A percentile compares a stretch with the other conserved stretches of the same genome.
Evolutionary conservation across 2,797 vertebrate genomes (phyloP).

Genomic region (Perodicticus potto): DNA sequence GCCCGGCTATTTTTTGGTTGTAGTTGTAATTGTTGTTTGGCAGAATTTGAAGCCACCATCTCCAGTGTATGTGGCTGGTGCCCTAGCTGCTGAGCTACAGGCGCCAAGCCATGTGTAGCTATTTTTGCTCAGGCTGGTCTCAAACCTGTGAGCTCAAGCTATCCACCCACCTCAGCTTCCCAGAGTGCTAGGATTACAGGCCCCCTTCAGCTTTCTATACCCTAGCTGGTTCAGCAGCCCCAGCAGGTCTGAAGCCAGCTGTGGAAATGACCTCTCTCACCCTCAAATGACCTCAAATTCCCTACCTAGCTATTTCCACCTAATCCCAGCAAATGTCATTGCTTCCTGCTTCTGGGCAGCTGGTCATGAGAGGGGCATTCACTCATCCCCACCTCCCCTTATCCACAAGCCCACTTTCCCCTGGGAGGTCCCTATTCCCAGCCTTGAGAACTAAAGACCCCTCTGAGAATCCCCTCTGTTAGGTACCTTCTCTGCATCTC

Average conservation of each 20-base stretch:
- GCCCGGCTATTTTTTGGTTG: too few relatives aligned
- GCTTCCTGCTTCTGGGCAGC: not conserved
- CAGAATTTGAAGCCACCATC: too few relatives aligned
- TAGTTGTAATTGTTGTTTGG: too few relatives aligned
- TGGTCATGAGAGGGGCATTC: not conserved
- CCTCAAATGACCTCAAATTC: not conserved
- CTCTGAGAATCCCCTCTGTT: too few relatives aligned
- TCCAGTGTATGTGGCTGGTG: too few relatives aligned
- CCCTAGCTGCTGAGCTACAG: too few relatives aligned
- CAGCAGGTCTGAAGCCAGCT: not conserved
- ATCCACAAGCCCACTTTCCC: not conserved
- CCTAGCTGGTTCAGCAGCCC: not conserved
- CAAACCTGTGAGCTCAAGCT: too few relatives aligned
- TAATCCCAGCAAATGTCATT: not conserved
- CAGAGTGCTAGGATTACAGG: too few relatives aligned
- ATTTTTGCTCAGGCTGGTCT: too few relatives aligned
- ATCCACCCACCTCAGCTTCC: too few relatives aligned
- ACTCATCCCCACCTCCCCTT: not conserved
- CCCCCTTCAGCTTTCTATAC: not conserved
- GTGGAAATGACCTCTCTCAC: not conserved
- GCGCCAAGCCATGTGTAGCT: too few relatives aligned
- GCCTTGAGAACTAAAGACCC: not conserved
- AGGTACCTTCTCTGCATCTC: not conserved
- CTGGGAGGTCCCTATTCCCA: not conserved
- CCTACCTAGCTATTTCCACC: not conserved